phyloP scores from a whole-genome alignment of 2,888 invertebrate genomes.

The Pharmacophagus antenor region DNA sequence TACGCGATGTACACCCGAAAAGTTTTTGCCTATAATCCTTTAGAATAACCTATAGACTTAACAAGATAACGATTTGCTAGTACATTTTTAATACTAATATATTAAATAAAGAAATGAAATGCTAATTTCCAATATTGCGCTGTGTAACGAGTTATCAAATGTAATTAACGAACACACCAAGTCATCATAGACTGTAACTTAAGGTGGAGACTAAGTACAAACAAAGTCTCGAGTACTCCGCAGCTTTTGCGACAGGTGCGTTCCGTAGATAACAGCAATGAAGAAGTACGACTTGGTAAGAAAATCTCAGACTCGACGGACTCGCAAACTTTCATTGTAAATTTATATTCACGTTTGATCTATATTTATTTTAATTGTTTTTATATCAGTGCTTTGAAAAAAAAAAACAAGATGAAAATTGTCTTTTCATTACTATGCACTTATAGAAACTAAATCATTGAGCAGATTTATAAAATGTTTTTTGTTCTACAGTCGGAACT shows the following conservation, averaged over 20 bases:
- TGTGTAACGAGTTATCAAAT: slow-evolving; percentile 40
- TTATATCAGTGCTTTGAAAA: too few relatives aligned
- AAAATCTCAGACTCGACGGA: slow-evolving; percentile 40
- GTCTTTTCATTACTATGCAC: too few relatives aligned
- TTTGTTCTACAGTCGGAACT: too few relatives aligned
- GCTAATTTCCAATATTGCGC: neutral
- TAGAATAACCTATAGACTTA: too few relatives aligned
- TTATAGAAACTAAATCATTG: too few relatives aligned
- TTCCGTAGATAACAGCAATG: slow-evolving; percentile 49
- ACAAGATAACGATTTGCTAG: too few relatives aligned
- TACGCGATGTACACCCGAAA: too few relatives aligned
- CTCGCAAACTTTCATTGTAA: slow-evolving; percentile 15
- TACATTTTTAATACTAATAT: neutral
- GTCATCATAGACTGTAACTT: slow-evolving; percentile 64
- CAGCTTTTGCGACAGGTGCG: slow-evolving; percentile 61
- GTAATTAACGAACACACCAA: slow-evolving; percentile 67
- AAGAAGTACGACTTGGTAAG: slow-evolving; percentile 47
- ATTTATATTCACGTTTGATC: neutral
- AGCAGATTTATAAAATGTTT: too few relatives aligned
- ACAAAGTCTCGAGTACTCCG: slow-evolving; percentile 48
- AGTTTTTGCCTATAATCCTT: too few relatives aligned
- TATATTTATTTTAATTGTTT: neutral
- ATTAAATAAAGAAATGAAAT: neutral
- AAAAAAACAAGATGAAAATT: too few relatives aligned
- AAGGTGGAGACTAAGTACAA: slow-evolving; percentile 50